These are phyloP conservation scores for Metridium senile DNA, from an alignment of 92 coral and sea anemone species.

Conservation along the genomic window DNA sequence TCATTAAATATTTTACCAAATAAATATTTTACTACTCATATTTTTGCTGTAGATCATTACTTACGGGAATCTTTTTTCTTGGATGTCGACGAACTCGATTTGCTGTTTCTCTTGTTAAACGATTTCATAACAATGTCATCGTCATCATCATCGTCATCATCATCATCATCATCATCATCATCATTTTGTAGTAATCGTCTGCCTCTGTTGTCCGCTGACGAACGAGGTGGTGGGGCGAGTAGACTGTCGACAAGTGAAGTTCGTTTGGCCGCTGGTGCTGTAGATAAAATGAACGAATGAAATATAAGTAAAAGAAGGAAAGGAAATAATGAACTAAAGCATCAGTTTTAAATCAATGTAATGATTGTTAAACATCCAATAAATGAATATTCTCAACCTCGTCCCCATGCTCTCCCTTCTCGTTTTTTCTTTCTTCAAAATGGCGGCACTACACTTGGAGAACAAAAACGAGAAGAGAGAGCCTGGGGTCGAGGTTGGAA, in stretches of 20 bases:
- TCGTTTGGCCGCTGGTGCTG: conserved; percentile 14
- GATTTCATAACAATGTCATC: conserved; percentile 22
- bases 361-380: too few species aligned
- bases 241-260: conserved; percentile 17
- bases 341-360: too few species aligned
- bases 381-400: not conserved
- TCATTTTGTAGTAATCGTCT: conserved; percentile 9
- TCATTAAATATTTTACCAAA: too few species aligned
- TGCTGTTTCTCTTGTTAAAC: not conserved
- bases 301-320: not conserved
- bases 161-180: conserved; percentile 27
- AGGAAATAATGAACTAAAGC: not conserved
- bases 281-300: not conserved
- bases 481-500: too few species aligned
- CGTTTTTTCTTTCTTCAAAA: too few species aligned
- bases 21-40: too few species aligned
- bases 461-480: too few species aligned
- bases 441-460: too few species aligned
- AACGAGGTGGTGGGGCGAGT: conserved; percentile 9
- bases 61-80: conserved; percentile 22
- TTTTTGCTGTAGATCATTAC: too few species aligned
- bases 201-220: conserved; percentile 20
- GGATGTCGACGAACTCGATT: not conserved
- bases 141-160: conserved; percentile 27
- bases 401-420: not conserved